Evolutionary conservation across 2,113 vertebrate species (phyloP), one percentile per base, ranked within the genome.

Genomic region (Holacanthus passer): DNA sequence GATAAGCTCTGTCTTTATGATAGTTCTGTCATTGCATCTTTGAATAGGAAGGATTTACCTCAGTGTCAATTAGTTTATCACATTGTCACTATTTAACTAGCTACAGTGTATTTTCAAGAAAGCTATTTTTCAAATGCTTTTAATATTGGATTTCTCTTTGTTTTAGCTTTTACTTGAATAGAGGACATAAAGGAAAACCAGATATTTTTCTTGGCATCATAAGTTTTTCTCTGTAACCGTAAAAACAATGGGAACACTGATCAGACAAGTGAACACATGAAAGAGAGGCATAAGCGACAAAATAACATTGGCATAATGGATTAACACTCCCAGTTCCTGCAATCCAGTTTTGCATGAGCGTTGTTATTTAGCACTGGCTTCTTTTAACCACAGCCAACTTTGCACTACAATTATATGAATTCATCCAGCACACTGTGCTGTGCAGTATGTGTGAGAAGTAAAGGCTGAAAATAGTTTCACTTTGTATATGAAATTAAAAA

Each of bases 91-190:
- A 8, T 52, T 50, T 59, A 24, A 50, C 64, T 12, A 3, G 17
- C 31, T n/a, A 4, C 31, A 27, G 32, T 39, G 2, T 2, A 17
- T 71, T 41, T 70, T 9, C 35, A 5, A 37, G 39, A 41, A 10
- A 41, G 11, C 4, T 2, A 7, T 7, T 43, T 65, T 12, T 48
- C 22, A n/a, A n/a, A 52, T 22, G n/a, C 17, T 64, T 74, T 66
- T 45, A 16, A 35, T 16, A 29, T 17, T 45, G 4, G 19, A 45
- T 29, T 56, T 45, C 56, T 32, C 11, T 60, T n/a, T n/a, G 4
- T 32, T 43, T 43, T 2, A 56, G 32, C 53, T n/a, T 60, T 78
- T n/a, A 22, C 65, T 50, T 45, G 17, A 78, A 73, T 16, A 37
- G 39, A 7, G 11, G 29, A n/a, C 24, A 41, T 12, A 62, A 16